Percentiles rank a stretch among this genome's conserved stretches.
These are phyloP conservation scores for Manduca sexta DNA, from an alignment of 1,140 invertebrate genomes.

Conservation along the genomic window DNA sequence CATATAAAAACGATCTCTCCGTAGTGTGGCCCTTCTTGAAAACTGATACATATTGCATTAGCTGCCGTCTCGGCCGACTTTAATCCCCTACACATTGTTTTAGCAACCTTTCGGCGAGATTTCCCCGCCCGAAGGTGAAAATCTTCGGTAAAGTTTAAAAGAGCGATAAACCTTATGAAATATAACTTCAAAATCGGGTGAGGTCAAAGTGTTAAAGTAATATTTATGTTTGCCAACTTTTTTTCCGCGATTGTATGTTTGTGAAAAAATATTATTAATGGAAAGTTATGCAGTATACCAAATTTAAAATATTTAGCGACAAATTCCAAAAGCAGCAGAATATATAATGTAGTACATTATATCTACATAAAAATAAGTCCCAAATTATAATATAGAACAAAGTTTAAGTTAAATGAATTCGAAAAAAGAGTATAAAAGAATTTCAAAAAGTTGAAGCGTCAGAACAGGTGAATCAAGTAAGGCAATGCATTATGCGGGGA, in stretches of 20 bases:
- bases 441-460: neutral
- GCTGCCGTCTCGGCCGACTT: slow-evolving; percentile 19
- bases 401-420: too few species aligned
- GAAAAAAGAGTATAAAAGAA: too few species aligned
- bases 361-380: too few species aligned
- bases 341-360: too few species aligned
- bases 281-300: too few species aligned
- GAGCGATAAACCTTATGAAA: neutral
- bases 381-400: too few species aligned
- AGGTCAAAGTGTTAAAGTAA: too few species aligned
- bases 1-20: neutral
- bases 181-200: too few species aligned
- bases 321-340: too few species aligned
- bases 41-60: slow-evolving; percentile 49
- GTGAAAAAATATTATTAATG: too few species aligned
- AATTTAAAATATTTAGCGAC: too few species aligned
- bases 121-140: slow-evolving; percentile 1
- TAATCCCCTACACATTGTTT: slow-evolving; percentile 27
- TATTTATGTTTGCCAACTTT: slow-evolving; percentile 3
- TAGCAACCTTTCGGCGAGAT: slow-evolving; percentile 11
- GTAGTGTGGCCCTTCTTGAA: slow-evolving; percentile 8
- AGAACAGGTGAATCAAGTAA: slow-evolving; percentile 6
- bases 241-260: too few species aligned
- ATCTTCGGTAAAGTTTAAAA: slow-evolving; percentile 3
- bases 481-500: slow-evolving; percentile 32